Base-by-base conservation (phyloP, 1,140 invertebrate genomes). In the Pachyrhynchus sulphureomaculatus region DNA sequence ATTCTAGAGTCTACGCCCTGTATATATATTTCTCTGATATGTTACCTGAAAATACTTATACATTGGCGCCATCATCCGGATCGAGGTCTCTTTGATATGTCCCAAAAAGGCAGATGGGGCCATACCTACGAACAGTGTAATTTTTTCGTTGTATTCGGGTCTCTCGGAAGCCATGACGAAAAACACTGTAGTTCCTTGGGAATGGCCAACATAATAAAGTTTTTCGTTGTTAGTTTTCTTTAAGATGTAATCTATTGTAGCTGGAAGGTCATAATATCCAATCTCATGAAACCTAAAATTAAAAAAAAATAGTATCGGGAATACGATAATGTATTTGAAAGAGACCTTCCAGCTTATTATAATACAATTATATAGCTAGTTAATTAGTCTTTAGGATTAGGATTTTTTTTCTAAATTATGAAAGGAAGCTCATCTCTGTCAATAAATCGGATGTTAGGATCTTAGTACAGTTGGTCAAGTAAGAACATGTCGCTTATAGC, bases 201-300 rank as follows among this genome's bases (percentile, higher is more conserved):
- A 81, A 54, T 79, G 78, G 0, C 78, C 79, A 8, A 74, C 70
- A 39, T 78, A 89, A 59, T 74, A 76, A 0, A 88, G 45, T 26
- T 81, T 75, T 20, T 64, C 66, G 53, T 76, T 70, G 24, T 74
- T 75, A 0, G 88, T 89, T n/a, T 57, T 63, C 12, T 78, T 71
- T 2, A 89, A 68, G 12, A 88, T 80, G 67, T 84, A 84, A 67
- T 88, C 81, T 26, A 92, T 82, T 75, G 84, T 83, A 0, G 87
- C 83, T 1, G 89, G 86, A 29, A 90, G 63, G 76, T 91, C 89
- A 65, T 83, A 85, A 17, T 77, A 67, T 12, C 85, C 87, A 76
- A 90, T 88, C 73, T 91, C 86, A 70, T 90, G 84, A 79, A 79
- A 90, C 64, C 86, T 88, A 65, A 32, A 62, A 64, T 18, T 1